A percentile compares a stretch with the other conserved stretches of the same genome.
Evolutionary conservation across 2,888 invertebrate species (phyloP).

Genomic region (Toxonevra muliebris): DNA sequence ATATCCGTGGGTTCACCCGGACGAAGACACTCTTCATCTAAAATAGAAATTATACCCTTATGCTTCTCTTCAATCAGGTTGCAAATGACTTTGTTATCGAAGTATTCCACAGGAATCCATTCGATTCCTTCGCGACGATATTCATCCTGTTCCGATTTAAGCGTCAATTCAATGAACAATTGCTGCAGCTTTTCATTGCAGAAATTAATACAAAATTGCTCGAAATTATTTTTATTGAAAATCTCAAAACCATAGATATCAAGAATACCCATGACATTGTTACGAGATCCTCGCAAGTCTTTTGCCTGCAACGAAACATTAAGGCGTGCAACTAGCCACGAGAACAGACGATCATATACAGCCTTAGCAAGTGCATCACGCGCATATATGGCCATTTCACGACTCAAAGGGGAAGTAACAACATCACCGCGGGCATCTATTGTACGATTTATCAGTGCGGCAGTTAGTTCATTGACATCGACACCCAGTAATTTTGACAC

Average conservation of each 20-base stretch:
- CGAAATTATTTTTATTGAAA: slow-evolving; percentile 83
- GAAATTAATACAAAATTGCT: slow-evolving; percentile 93
- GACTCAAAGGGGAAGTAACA: slow-evolving; percentile 81
- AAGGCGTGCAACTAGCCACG: slow-evolving; percentile 85
- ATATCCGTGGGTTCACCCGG: slow-evolving; percentile 87
- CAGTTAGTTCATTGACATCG: slow-evolving; percentile 71
- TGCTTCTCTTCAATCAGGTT: slow-evolving; percentile 91
- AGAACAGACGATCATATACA: slow-evolving; percentile 88
- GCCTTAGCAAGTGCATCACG: slow-evolving; percentile 92
- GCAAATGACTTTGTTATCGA: slow-evolving; percentile 93
- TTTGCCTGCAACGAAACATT: slow-evolving; percentile 78
- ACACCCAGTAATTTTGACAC: slow-evolving; percentile 81
- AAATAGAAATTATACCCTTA: slow-evolving; percentile 83
- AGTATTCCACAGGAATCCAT: slow-evolving; percentile 89
- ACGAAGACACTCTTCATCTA: slow-evolving; percentile 92
- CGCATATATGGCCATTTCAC: slow-evolving; percentile 85
- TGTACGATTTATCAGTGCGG: slow-evolving; percentile 83
- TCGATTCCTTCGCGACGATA: slow-evolving; percentile 90
- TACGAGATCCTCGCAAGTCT: slow-evolving; percentile 65
- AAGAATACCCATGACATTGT: slow-evolving; percentile 85
- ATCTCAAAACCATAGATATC: slow-evolving; percentile 97
- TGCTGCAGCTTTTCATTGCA: slow-evolving; percentile 96
- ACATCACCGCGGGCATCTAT: slow-evolving; percentile 88
- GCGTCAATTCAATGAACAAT: slow-evolving; percentile 88
- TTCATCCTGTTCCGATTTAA: slow-evolving; percentile 93